A percentile compares a stretch with the other conserved stretches of the same genome.
Conservation (phyloP, 2,113 vertebrate genomes). For the Mormyrus iriodes region DNA sequence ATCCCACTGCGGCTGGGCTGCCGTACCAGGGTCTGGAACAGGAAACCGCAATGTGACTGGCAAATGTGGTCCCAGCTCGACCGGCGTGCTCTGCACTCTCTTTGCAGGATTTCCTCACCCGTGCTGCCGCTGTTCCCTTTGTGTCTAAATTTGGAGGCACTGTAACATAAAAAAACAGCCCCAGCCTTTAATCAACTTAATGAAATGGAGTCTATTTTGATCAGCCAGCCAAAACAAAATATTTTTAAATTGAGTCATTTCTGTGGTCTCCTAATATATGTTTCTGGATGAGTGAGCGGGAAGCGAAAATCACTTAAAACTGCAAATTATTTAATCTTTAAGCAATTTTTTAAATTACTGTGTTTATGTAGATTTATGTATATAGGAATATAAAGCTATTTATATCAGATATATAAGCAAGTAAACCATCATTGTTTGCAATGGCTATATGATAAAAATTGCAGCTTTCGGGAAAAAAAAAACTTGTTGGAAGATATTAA, state of each 20-base stretch:
- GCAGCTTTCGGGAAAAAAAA: background rate
- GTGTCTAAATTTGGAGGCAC: background rate
- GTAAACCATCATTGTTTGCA: background rate
- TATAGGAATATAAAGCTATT: background rate
- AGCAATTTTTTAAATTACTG: background rate
- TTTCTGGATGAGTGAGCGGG: background rate
- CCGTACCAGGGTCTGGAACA: no score
- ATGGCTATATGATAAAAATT: background rate
- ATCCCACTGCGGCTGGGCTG: background rate
- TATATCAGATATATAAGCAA: background rate
- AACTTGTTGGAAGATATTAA: background rate
- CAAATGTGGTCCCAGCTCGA: background rate
- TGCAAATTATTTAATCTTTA: background rate
- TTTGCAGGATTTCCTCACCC: background rate
- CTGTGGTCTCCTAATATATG: background rate
- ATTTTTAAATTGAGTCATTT: slow-evolving; percentile 2
- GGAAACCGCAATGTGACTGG: background rate
- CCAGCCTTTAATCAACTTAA: background rate
- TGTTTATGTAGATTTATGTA: background rate
- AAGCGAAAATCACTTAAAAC: background rate
- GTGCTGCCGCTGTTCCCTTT: background rate
- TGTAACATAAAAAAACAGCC: background rate
- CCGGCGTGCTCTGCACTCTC: background rate
- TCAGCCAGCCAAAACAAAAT: background rate
- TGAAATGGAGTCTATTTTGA: background rate